Percentiles rank a stretch among this genome's conserved stretches.
phyloP scores from a whole-genome alignment of 1,140 invertebrate species.

The Drosophila micromelanica region DNA sequence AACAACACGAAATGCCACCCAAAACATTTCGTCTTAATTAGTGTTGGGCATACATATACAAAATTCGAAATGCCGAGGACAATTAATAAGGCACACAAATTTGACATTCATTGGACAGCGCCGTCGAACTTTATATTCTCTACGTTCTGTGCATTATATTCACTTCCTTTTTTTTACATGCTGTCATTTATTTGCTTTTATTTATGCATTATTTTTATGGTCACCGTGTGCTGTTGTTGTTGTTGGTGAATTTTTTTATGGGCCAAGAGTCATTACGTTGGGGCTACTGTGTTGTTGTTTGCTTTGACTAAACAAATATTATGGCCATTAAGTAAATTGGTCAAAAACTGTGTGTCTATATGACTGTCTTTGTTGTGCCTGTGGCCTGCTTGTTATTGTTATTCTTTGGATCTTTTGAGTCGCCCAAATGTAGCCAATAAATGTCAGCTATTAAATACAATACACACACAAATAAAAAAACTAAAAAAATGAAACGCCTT shows the following conservation, averaged over 20 bases:
- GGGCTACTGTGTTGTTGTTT: slow-evolving; percentile 54
- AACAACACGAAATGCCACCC: slow-evolving; percentile 19
- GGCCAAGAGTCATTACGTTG: slow-evolving; percentile 65
- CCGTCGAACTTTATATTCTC: slow-evolving; percentile 33
- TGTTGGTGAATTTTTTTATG: slow-evolving; percentile 60
- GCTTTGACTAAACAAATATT: slow-evolving; percentile 82
- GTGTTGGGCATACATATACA: slow-evolving; percentile 28
- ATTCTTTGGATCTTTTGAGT: slow-evolving; percentile 24
- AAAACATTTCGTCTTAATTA: slow-evolving; percentile 78
- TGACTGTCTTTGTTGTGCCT: slow-evolving; percentile 1
- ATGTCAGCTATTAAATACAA: slow-evolving; percentile 46
- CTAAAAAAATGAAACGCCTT: neutral
- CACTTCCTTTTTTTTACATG: slow-evolving; percentile 50
- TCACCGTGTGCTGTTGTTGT: slow-evolving; percentile 19
- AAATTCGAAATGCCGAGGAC: slow-evolving; percentile 59
- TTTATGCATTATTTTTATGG: slow-evolving; percentile 82
- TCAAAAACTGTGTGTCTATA: slow-evolving; percentile 46
- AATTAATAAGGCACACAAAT: slow-evolving; percentile 79
- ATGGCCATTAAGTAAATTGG: slow-evolving; percentile 80
- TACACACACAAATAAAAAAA: slow-evolving; percentile 21
- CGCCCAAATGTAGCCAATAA: slow-evolving; percentile 44
- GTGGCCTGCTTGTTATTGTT: slow-evolving; percentile 40
- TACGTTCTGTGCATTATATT: slow-evolving; percentile 18
- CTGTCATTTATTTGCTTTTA: slow-evolving; percentile 81
- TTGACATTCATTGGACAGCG: slow-evolving; percentile 73